Evolutionary conservation across 1,140 invertebrate genomes (phyloP).

Genomic region (Drosophila kohkoa): DNA sequence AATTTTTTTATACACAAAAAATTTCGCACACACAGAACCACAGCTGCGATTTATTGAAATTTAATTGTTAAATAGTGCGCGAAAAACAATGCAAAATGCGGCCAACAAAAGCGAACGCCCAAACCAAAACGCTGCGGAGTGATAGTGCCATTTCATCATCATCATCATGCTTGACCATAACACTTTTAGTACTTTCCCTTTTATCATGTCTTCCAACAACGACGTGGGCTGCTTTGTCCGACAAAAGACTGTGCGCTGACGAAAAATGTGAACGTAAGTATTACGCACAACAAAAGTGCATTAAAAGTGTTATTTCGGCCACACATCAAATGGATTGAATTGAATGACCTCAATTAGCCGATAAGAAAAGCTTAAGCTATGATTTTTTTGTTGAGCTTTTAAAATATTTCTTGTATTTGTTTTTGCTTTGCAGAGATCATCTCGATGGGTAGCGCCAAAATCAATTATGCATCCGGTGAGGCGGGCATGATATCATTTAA

Average conservation of each 20-base stretch:
- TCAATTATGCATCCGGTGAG: conserved; percentile 87
- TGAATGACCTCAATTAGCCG: conserved; percentile 8
- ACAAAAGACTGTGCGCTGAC: conserved; percentile 88
- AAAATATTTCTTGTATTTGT: neutral
- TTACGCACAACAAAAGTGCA: conserved; percentile 20
- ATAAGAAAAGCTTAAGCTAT: conserved; percentile 18
- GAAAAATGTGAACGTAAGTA: conserved; percentile 87
- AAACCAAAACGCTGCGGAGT: conserved; percentile 50
- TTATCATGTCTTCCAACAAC: conserved; percentile 61
- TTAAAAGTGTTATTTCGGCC: no score
- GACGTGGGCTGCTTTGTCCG: conserved; percentile 85
- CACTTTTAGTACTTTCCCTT: conserved; percentile 44
- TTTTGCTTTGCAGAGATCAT: conserved; percentile 87
- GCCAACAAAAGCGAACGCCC: conserved; percentile 54
- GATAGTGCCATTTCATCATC: conserved; percentile 19
- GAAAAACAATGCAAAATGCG: conserved; percentile 77
- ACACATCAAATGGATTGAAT: conserved; percentile 7
- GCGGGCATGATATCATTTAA: conserved; percentile 88
- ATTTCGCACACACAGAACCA: conserved; percentile 32
- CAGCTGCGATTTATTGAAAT: conserved; percentile 40
- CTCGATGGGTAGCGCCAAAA: conserved; percentile 87
- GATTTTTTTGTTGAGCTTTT: neutral
- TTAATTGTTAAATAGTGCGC: conserved; percentile 33
- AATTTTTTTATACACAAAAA: conserved; percentile 78
- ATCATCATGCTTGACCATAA: conserved; percentile 33